Evolutionary conservation across 2,797 vertebrate genomes (phyloP).

Genomic region (Australoheros facetus): DNA sequence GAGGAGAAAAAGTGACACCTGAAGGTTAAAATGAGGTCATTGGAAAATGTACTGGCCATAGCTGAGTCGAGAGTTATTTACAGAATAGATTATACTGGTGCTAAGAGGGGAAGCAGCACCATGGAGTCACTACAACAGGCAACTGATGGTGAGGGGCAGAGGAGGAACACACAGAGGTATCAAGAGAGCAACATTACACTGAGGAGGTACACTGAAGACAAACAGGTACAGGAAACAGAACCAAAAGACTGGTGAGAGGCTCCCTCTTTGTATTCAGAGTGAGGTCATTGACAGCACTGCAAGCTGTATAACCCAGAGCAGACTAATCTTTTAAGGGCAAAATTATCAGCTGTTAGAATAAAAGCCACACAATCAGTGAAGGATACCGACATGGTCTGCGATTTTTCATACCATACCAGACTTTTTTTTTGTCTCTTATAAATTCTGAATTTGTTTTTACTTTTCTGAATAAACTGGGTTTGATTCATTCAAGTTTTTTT

Average conservation of each 20-base stretch:
- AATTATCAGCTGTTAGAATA: constrained; percentile 22
- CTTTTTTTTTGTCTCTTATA: neutral
- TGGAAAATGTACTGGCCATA: constrained; percentile 83
- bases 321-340: constrained; percentile 50
- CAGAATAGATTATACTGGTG: constrained; percentile 80
- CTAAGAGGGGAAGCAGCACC: constrained; percentile 78
- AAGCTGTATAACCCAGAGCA: constrained; percentile 49
- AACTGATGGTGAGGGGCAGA: constrained; percentile 83
- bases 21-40: constrained; percentile 83
- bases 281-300: constrained; percentile 50
- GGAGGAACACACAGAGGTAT: constrained; percentile 78
- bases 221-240: constrained; percentile 57
- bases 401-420: constrained; percentile 14
- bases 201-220: constrained; percentile 71
- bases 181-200: constrained; percentile 78
- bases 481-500: constrained; percentile 59
- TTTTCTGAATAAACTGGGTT: constrained; percentile 30
- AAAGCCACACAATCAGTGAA: constrained; percentile 22
- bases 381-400: constrained; percentile 31
- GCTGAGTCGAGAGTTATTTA: constrained; percentile 82
- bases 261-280: constrained; percentile 54
- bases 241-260: constrained; percentile 58
- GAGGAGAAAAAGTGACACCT: constrained; percentile 71
- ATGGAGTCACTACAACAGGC: constrained; percentile 83
- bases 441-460: constrained; percentile 33